These are phyloP conservation scores for Gymnocheta viridis DNA, from an alignment of 2,888 invertebrate species.

Conservation along the genomic window DNA sequence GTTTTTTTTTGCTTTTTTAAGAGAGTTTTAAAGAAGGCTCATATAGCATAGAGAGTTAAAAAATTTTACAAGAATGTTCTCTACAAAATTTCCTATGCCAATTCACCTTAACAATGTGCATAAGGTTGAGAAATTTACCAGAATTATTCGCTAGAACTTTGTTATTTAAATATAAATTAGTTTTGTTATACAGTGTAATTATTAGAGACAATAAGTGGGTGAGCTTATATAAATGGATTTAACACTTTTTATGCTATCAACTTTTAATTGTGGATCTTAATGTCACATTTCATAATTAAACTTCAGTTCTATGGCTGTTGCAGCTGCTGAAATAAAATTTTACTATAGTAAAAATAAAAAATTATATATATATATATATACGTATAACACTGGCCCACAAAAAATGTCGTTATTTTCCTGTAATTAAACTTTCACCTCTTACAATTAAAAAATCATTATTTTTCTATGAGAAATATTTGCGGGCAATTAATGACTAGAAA, in stretches of 20 bases:
- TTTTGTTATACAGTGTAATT: too few relatives aligned
- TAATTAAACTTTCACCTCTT: constrained; percentile 7
- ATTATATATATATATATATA: not conserved
- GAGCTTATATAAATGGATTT: not conserved
- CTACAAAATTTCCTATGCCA: too few relatives aligned
- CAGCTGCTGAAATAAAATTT: constrained; percentile 1
- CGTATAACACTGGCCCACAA: not conserved
- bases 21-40: too few relatives aligned
- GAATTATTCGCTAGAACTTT: too few relatives aligned
- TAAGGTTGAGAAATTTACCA: too few relatives aligned
- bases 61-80: too few relatives aligned
- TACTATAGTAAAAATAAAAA: not conserved
- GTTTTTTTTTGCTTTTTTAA: too few relatives aligned
- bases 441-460: not conserved
- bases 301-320: constrained; percentile 32
- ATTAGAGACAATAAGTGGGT: not conserved
- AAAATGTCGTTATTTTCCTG: not conserved
- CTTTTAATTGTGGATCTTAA: constrained; percentile 16
- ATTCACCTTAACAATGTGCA: too few relatives aligned
- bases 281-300: constrained; percentile 32
- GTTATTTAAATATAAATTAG: too few relatives aligned
- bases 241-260: constrained; percentile 9
- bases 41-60: too few relatives aligned
- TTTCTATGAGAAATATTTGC: not conserved
- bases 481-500: not conserved